Conservation (phyloP, 2,888 invertebrate species). For the Cantharis flavilabris region DNA sequence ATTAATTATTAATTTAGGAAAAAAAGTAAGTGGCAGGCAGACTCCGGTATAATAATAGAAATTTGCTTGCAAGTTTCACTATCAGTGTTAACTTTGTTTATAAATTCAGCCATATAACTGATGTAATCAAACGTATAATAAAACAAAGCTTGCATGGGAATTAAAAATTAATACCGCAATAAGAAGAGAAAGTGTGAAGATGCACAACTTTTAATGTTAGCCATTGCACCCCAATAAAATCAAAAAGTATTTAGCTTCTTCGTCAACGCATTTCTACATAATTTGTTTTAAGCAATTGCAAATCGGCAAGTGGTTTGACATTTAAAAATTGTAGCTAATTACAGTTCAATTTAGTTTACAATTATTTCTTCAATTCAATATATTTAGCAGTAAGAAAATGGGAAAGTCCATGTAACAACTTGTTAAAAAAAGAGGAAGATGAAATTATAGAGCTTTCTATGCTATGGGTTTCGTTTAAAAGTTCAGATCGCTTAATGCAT, state of each 20-base stretch:
- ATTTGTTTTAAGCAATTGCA: background rate
- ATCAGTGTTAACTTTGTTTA: background rate
- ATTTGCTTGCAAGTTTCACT: background rate
- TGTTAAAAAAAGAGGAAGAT: background rate
- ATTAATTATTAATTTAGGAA: background rate
- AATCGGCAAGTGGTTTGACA: background rate
- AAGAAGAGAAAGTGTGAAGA: slow-evolving; percentile 22
- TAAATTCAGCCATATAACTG: slow-evolving; percentile 6
- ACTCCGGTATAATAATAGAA: background rate
- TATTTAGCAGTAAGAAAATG: background rate
- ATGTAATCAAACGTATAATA: slow-evolving; percentile 14
- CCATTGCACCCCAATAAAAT: slow-evolving; percentile 13
- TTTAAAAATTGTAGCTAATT: background rate
- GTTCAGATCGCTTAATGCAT: background rate
- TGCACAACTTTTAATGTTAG: slow-evolving; percentile 9
- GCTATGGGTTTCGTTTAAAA: background rate
- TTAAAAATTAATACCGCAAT: slow-evolving; percentile 7
- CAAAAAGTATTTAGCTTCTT: background rate
- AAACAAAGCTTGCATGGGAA: slow-evolving; percentile 23
- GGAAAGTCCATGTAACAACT: background rate
- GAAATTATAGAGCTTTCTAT: background rate
- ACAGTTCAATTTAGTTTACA: background rate
- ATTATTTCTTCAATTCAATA: background rate
- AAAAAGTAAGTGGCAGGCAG: background rate
- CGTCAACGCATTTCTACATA: background rate